These are phyloP conservation scores for Tetrax tetrax DNA, from an alignment of 2,113 vertebrate species.

Conservation along the genomic window DNA sequence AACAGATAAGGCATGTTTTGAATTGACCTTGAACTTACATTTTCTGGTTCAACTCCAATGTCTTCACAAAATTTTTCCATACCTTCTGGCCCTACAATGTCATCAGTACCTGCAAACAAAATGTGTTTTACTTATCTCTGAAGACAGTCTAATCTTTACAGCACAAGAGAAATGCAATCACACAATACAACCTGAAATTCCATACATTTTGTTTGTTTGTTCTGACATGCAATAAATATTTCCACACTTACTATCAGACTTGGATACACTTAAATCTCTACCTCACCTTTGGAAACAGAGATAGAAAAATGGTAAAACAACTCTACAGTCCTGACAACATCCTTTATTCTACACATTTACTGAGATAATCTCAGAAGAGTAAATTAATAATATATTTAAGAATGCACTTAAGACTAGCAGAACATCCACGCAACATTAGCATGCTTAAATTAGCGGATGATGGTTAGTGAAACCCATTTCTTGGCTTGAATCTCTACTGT, in stretches of 20 bases:
- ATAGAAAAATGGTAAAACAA: neutral
- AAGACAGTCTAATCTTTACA: neutral
- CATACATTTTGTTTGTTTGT: neutral
- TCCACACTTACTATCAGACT: neutral
- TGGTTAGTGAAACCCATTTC: neutral
- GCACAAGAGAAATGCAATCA: neutral
- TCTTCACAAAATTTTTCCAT: constrained; percentile 99
- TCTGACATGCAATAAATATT: neutral
- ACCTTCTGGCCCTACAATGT: constrained; percentile 95
- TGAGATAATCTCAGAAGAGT: neutral
- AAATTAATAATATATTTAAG: neutral
- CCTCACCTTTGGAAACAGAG: neutral
- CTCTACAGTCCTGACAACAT: neutral
- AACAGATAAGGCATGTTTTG: neutral
- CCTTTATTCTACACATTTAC: neutral
- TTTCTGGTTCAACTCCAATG: constrained; percentile 98
- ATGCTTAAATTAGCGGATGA: fast-evolving
- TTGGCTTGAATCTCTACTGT: neutral
- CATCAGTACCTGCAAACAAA: constrained; percentile 86
- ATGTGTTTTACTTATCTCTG: neutral
- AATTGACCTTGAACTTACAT: constrained; percentile 80
- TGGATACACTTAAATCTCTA: neutral
- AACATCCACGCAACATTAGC: neutral
- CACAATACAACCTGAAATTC: neutral
- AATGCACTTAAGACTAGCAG: neutral